Conservation (phyloP, 2,797 vertebrate genomes). For the Hydrophis major region DNA sequence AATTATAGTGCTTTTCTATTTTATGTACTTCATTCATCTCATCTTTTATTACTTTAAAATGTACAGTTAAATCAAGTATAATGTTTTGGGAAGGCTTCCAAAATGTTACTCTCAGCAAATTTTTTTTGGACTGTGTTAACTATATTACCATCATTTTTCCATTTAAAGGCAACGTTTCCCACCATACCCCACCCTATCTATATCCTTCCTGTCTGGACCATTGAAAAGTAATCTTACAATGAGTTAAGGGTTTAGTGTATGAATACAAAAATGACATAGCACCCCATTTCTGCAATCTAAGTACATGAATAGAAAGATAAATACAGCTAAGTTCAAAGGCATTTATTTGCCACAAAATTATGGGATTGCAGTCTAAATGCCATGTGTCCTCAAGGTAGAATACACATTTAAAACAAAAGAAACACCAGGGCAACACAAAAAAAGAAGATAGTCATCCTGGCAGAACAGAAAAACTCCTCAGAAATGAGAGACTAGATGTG, state of each 20-base stretch:
- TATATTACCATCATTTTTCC: constrained; percentile 47
- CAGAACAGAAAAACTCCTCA: background rate
- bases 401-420: background rate
- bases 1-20: background rate
- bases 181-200: constrained; percentile 60
- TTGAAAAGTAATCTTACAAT: constrained; percentile 68
- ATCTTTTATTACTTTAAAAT: background rate
- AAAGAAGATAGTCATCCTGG: background rate
- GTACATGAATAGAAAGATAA: constrained; percentile 31
- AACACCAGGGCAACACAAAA: background rate
- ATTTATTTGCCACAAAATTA: background rate
- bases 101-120: constrained; percentile 12
- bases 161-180: constrained; percentile 54
- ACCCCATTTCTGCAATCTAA: constrained; percentile 36
- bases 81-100: constrained; percentile 25
- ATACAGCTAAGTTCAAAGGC: background rate
- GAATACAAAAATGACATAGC: constrained; percentile 55
- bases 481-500: background rate
- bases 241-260: constrained; percentile 57
- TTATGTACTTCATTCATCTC: background rate
- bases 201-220: constrained; percentile 70
- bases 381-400: background rate
- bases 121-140: constrained; percentile 36
- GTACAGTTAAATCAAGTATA: background rate
- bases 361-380: background rate